Conservation (phyloP, 2,888 invertebrate species). For the Caenorhabditis auriculariae region DNA sequence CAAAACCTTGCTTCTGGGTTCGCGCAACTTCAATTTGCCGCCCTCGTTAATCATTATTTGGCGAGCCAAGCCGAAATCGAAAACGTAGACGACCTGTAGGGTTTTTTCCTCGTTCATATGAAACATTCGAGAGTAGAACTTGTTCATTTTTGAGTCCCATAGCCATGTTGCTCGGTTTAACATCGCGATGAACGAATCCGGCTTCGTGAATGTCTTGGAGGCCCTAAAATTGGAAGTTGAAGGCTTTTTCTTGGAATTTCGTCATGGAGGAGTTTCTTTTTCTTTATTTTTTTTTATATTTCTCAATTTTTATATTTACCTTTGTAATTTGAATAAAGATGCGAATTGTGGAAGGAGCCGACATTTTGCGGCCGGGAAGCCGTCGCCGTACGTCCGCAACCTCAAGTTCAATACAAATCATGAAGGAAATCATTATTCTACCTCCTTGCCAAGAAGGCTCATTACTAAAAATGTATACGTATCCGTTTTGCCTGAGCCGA, state of each 20-base stretch:
- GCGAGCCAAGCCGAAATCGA: slow-evolving; percentile 58
- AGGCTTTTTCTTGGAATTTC: too few species aligned
- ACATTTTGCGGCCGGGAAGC: slow-evolving; percentile 39
- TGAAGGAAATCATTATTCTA: slow-evolving; percentile 4
- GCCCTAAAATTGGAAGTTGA: slow-evolving; percentile 22
- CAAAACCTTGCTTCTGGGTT: slow-evolving; percentile 46
- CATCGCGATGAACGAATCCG: slow-evolving; percentile 55
- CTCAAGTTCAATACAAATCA: not conserved
- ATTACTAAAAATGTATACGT: slow-evolving; percentile 51
- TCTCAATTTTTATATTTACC: too few species aligned
- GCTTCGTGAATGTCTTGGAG: slow-evolving; percentile 48
- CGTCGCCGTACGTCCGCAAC: slow-evolving; percentile 45
- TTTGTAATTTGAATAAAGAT: slow-evolving; percentile 43
- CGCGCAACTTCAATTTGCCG: slow-evolving; percentile 73
- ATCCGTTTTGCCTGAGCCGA: slow-evolving; percentile 39
- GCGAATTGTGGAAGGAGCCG: slow-evolving; percentile 29
- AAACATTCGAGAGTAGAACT: not conserved
- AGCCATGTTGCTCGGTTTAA: slow-evolving; percentile 54
- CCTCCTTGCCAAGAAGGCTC: slow-evolving; percentile 54
- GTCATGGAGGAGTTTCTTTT: not conserved
- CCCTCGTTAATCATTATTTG: slow-evolving; percentile 68
- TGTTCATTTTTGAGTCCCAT: slow-evolving; percentile 32
- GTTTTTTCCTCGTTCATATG: not conserved
- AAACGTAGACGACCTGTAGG: slow-evolving; percentile 43
- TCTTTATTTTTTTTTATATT: too few species aligned